Evolutionary conservation across 2,888 invertebrate genomes (phyloP), one percentile per base, ranked within the genome.

Genomic region (Gibbula magus): DNA sequence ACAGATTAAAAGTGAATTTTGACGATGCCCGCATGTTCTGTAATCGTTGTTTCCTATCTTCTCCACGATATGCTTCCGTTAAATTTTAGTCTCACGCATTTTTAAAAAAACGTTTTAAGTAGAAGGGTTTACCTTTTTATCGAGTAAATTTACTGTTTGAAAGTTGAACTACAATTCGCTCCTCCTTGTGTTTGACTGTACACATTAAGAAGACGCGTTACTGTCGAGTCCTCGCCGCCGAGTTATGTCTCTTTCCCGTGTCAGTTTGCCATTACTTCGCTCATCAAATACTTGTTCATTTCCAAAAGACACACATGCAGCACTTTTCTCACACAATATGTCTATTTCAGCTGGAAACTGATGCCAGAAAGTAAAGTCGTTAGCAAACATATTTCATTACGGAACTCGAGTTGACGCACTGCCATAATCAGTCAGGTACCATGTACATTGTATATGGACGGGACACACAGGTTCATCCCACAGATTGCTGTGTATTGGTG

Each of bases 331-430:
- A 39, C 70, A 70, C 39, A 70, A 70, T 70, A 70, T n/a, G 35
- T 32, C 61, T 61, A 25, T 61, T 61, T 61, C 29, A 25, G 20
- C 20, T n/a, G 35, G 70, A 39, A 39, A 70, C 35, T 35, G 39
- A 70, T 35, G 20, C 29, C 70, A 29, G 61, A 70, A 70, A 16
- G 39, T 39, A 39, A n/a, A 35, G 70, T 70, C 70, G 20, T 70
- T 39, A 35, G 70, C 39, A 70, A 70, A 70, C 70, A 70, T 70
- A 70, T 70, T 70, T 70, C 70, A 70, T 70, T 70, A 70, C 70
- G 32, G 70, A 39, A 70, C 39, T 70, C 45, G 18, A 56, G 70
- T 70, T 70, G 70, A 70, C 70, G 18, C 70, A 35, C 35, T n/a
- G 70, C 39, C n/a, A n/a, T n/a, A 35, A 35, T 45, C 45, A 67